Conservation (phyloP, 2,888 invertebrate species). For the Gerris lacustris region DNA sequence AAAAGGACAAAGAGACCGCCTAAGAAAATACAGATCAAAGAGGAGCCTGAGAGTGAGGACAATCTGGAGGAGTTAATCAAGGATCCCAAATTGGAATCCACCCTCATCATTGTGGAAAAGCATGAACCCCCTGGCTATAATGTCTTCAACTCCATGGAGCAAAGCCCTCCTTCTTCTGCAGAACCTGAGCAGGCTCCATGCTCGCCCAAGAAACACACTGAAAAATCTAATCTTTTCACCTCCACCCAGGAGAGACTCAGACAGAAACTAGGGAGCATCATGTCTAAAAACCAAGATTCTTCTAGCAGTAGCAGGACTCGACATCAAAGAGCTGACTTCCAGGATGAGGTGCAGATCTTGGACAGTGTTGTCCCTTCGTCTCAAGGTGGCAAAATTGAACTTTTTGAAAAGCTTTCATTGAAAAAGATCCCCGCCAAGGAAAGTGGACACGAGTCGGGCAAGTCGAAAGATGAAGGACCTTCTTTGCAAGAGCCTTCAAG, state of each 20-base stretch:
- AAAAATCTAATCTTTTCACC: neutral
- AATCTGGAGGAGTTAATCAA: neutral
- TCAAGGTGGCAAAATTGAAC: neutral
- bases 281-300: neutral
- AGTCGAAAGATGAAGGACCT: neutral
- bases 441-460: neutral
- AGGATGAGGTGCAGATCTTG: too few species aligned
- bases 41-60: neutral
- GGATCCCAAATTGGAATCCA: neutral
- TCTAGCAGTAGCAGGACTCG: neutral
- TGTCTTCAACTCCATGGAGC: neutral
- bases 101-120: too few species aligned
- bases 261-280: neutral
- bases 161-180: neutral
- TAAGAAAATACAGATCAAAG: neutral
- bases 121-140: neutral
- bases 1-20: neutral
- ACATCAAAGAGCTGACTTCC: too few species aligned
- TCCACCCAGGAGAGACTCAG: neutral
- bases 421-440: neutral
- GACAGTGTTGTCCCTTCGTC: neutral
- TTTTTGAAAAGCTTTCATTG: neutral
- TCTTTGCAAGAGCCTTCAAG: neutral
- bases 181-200: neutral
- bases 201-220: neutral